Evolutionary conservation across 2,888 invertebrate genomes (phyloP), one percentile per base, ranked within the genome.

Genomic region (Byasa hedistus): DNA sequence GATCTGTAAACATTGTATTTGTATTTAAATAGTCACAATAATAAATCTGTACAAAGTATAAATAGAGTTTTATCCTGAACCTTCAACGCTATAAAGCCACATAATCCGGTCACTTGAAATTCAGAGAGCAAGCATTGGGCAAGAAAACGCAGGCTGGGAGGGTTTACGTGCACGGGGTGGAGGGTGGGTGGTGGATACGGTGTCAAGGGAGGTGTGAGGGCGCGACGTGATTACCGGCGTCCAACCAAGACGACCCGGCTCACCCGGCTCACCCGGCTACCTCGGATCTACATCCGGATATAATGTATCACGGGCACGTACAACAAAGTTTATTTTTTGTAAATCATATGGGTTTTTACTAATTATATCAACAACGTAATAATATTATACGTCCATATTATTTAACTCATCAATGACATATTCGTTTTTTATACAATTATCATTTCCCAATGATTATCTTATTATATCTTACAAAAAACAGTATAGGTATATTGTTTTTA

Each of bases 211-310:
- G 86, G 87, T 80, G 86, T 83, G 82, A 87, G 84, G 84, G 87
- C 84, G 85, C 78, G 84, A 80, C 84, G 86, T 83, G 86, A 88
- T 87, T 86, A 80, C 79, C 73, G 72, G 79, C 83, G 82, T 77
- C 82, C 85, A 77, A 84, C 81, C 87, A 85, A 79, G 74, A 81
- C 87, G 85, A 85, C 86, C 86, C 76, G 71, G 63, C 68, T 63
- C 70, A 85, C 86, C 86, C 76, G 71, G 63, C 68, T 63, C 70
- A 70, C 66, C 71, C 73, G 67, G 66, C 67, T 61, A 69, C 69
- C 66, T 51, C 44, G 57, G 63, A 44, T 62, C 65, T 62, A 55
- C 27, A 44, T 48, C 58, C 62, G 65, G 60, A 54, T 67, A 62
- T 69, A 70, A 61, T 66, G 66, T 66, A 70, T 69, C 57, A 60